phyloP scores from a whole-genome alignment of 1,140 invertebrate genomes.

The Ceratina calcarata region DNA sequence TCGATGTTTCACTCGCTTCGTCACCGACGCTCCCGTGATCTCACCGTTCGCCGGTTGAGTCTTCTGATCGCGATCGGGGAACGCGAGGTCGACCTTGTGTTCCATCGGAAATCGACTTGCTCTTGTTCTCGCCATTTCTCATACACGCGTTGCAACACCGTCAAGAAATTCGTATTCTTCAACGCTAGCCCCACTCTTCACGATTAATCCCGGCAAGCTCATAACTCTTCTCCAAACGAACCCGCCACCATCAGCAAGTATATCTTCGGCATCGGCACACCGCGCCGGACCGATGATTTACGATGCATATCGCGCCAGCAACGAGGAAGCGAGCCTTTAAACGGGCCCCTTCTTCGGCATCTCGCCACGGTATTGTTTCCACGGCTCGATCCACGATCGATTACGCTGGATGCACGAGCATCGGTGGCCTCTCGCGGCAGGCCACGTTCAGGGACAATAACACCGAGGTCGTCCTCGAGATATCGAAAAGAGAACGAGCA shows the following conservation, averaged over 20 bases:
- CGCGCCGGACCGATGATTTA: constrained; percentile 23
- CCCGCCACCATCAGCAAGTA: background rate
- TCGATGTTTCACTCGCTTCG: constrained; percentile 28
- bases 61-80: too few relatives aligned
- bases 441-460: constrained; percentile 69
- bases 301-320: constrained; percentile 4
- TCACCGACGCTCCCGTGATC: background rate
- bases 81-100: too few relatives aligned
- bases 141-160: background rate
- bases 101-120: too few relatives aligned
- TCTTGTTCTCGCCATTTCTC: constrained; percentile 5
- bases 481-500: constrained; percentile 18
- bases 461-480: constrained; percentile 43
- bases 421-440: constrained; percentile 42
- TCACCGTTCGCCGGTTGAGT: too few relatives aligned
- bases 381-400: constrained; percentile 50
- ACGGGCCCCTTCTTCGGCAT: constrained; percentile 52
- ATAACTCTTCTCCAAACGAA: constrained; percentile 19
- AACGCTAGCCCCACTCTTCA: background rate
- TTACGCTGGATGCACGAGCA: constrained; percentile 33
- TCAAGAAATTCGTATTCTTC: background rate
- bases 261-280: constrained; percentile 14
- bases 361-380: constrained; percentile 54
- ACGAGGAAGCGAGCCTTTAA: constrained; percentile 35
- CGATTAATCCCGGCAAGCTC: constrained; percentile 4